phyloP scores from a whole-genome alignment of 35 echinoderm and acorn worm species.

The Acanthaster planci region DNA sequence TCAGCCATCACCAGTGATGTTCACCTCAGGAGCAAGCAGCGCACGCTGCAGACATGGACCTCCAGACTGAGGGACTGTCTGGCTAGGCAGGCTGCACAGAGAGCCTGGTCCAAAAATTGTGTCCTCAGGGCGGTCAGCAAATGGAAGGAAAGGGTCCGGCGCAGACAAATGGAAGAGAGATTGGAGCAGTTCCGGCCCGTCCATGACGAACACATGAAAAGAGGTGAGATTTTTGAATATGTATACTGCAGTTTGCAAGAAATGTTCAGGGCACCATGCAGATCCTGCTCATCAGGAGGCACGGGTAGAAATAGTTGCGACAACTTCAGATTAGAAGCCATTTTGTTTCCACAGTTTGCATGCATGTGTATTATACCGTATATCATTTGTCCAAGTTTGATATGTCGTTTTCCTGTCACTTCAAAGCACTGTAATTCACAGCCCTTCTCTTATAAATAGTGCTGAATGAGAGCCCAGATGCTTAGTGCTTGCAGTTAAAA shows the following conservation, averaged over 20 bases:
- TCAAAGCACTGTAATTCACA: no score
- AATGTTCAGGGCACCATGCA: no score
- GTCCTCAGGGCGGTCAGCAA: constrained; percentile 23
- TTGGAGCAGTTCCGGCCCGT: not conserved
- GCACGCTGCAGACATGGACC: constrained; percentile 10
- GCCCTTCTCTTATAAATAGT: no score
- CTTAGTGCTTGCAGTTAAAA: no score
- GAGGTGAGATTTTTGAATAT: not conserved
- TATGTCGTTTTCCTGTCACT: no score
- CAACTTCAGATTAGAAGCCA: no score
- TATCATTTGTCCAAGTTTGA: no score
- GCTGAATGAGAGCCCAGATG: no score
- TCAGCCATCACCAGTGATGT: not conserved
- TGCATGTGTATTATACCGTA: no score
- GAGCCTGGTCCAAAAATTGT: constrained; percentile 22
- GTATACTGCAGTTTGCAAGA: not conserved
- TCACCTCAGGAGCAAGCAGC: not conserved
- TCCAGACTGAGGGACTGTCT: not conserved
- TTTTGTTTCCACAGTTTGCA: no score
- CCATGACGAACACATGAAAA: not conserved
- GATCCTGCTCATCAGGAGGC: no score
- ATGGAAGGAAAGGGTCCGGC: constrained; percentile 19
- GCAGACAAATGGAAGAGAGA: not conserved
- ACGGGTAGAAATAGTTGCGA: no score
- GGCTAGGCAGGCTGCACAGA: not conserved